Evolutionary conservation across 2,113 vertebrate species (phyloP).

Genomic region (Papio anubis): DNA sequence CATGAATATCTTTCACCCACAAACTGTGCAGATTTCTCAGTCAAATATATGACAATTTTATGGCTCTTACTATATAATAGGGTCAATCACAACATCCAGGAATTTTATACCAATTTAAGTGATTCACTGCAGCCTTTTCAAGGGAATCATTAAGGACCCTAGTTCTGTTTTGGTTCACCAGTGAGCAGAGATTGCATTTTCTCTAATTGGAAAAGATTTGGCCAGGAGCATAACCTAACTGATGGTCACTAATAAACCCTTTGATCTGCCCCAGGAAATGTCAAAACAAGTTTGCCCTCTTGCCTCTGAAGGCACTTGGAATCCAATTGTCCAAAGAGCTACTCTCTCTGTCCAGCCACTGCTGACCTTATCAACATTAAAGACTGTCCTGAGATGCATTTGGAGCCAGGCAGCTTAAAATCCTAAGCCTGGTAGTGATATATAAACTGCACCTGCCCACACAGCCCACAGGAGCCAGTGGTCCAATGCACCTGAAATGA

Average conservation of each 20-base stretch:
- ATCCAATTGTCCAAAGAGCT: conserved; percentile 4
- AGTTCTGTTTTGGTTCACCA: conserved; percentile 39
- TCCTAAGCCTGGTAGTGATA: not conserved
- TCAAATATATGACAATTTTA: not conserved
- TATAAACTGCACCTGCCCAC: not conserved
- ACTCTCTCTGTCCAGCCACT: not conserved
- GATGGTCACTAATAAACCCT: conserved; percentile 38
- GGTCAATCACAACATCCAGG: not conserved
- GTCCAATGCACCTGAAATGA: not conserved
- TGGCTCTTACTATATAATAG: not conserved
- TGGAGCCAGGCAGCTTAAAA: not conserved
- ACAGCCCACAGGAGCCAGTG: not conserved
- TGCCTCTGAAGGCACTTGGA: conserved; percentile 8
- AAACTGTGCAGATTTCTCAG: not conserved
- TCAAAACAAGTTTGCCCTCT: conserved; percentile 45
- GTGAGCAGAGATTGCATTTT: conserved; percentile 42
- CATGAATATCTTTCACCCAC: not conserved
- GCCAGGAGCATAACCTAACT: not conserved
- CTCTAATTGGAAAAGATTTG: conserved; percentile 61
- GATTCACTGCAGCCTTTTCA: conserved; percentile 18
- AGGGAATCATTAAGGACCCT: conserved; percentile 39
- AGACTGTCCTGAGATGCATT: not conserved
- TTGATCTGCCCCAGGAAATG: conserved; percentile 51
- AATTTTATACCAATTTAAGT: not conserved
- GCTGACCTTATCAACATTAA: not conserved